These are phyloP conservation scores for Fregata magnificens DNA, from an alignment of 2,113 vertebrate genomes.

Conservation along the genomic window DNA sequence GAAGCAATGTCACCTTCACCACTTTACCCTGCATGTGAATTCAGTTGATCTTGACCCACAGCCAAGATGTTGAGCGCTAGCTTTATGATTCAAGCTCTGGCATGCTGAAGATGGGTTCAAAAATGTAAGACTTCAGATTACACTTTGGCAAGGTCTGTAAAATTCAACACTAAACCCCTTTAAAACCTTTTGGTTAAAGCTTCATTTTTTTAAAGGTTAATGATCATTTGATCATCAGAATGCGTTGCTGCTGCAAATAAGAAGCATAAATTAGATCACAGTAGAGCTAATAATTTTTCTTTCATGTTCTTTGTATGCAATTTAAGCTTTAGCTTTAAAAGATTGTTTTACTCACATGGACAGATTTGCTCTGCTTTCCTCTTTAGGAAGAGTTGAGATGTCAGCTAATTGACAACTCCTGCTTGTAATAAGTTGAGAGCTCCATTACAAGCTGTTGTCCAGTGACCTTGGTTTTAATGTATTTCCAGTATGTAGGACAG, in stretches of 20 bases:
- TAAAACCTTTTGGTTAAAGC: slow-evolving; percentile 17
- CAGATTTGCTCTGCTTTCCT: neutral
- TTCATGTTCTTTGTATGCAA: neutral
- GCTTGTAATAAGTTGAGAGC: neutral
- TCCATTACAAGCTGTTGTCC: neutral
- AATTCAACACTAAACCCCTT: neutral
- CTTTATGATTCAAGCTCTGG: slow-evolving; percentile 43
- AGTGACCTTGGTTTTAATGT: neutral
- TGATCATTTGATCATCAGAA: neutral
- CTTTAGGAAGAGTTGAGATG: neutral
- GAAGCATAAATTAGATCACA: neutral
- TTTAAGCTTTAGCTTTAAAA: neutral
- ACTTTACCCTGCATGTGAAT: neutral
- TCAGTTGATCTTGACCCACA: slow-evolving; percentile 8
- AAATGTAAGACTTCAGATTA: slow-evolving; percentile 61
- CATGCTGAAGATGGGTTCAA: slow-evolving; percentile 24
- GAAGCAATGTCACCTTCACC: slow-evolving; percentile 60
- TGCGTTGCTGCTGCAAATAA: neutral
- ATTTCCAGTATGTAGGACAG: neutral
- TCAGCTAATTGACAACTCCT: neutral
- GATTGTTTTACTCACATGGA: neutral
- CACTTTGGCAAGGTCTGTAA: slow-evolving; percentile 28
- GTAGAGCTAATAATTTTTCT: neutral
- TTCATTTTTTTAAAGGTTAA: neutral
- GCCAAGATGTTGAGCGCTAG: slow-evolving; percentile 16